A percentile compares a stretch with the other conserved stretches of the same genome.
phyloP scores from a whole-genome alignment of 1,140 invertebrate species.

The Hyles vespertilio region DNA sequence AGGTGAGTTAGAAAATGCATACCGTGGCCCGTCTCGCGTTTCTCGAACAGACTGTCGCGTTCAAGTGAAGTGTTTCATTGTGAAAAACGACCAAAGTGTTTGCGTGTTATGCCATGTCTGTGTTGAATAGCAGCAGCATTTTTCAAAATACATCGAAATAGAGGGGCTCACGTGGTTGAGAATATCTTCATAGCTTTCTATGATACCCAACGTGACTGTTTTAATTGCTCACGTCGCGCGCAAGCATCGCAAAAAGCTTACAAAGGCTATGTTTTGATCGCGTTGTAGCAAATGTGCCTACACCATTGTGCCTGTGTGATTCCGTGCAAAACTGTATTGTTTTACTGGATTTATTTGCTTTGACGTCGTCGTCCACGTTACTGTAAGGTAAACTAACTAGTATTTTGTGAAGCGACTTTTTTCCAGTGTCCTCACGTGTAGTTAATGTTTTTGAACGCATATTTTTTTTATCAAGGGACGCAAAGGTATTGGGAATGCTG shows the following conservation, averaged over 20 bases:
- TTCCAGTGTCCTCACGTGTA: not conserved
- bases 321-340: constrained; percentile 48
- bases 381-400: constrained; percentile 30
- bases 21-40: constrained; percentile 61
- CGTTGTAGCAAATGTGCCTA: constrained; percentile 54
- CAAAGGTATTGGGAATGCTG: constrained; percentile 7
- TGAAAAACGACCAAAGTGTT: constrained; percentile 69
- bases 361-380: constrained; percentile 31
- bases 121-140: constrained; percentile 63
- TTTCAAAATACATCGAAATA: constrained; percentile 53
- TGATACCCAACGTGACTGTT: constrained; percentile 32
- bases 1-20: constrained; percentile 72
- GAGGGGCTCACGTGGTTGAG: constrained; percentile 23
- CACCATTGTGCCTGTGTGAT: constrained; percentile 59
- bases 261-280: constrained; percentile 73
- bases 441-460: not conserved
- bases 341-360: constrained; percentile 44
- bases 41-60: constrained; percentile 57
- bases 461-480: constrained; percentile 16
- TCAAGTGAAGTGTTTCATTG: constrained; percentile 70
- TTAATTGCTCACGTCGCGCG: constrained; percentile 15
- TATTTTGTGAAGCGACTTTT: constrained; percentile 13
- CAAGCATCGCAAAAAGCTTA: constrained; percentile 20
- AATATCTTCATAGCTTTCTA: constrained; percentile 24
- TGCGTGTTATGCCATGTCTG: constrained; percentile 73